Base-by-base conservation (phyloP, 92 coral and sea anemone species). In the Montipora capitata region DNA sequence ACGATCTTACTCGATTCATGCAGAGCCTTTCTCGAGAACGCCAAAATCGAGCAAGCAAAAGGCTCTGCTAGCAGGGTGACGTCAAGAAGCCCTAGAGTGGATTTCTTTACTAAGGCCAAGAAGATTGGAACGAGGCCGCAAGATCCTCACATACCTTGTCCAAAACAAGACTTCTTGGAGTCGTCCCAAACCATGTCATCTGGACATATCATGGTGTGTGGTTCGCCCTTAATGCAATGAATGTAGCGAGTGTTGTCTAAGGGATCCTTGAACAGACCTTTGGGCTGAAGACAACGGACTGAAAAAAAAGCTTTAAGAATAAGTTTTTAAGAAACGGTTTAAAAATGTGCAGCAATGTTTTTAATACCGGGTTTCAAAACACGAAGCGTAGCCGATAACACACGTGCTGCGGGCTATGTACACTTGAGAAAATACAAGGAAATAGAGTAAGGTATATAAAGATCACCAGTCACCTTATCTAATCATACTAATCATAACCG, bases 161-260 rank as follows among this genome's bases (percentile, higher is more conserved):
- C 97, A 76, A 95, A 92, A 83, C 99, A 97, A 0, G 99, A 92
- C 48, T 88, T 94, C 27, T 90, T 88, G 18, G 83, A 92, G 40
- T 94, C 94, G 67, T 94, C 95, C 98, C 98, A 97, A 51, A 85
- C 92, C 99, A 92, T 94, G 65, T 94, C 95, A 61, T 94, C 96
- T 74, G 96, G 98, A 73, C 99, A 97, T 10, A 79, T 56, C 93
- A 97, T 90, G 74, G 90, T 82, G 83, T 90, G 89, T 49, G 96
- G 94, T n/a, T 71, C 91, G 81, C 92, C 95, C 82, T 86, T 90
- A 12, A 85, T 76, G 63, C 99, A 97, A 66, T 94, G 96, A 45
- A 97, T 91, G 93, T 96, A 97, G 27, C 95, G 96, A 16, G 92
- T 86, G 51, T 89, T 95, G 90, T 94, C 93, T 3, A 94, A 77